phyloP scores from a whole-genome alignment of 2,797 vertebrate genomes.

The Melanotaenia boesemani region DNA sequence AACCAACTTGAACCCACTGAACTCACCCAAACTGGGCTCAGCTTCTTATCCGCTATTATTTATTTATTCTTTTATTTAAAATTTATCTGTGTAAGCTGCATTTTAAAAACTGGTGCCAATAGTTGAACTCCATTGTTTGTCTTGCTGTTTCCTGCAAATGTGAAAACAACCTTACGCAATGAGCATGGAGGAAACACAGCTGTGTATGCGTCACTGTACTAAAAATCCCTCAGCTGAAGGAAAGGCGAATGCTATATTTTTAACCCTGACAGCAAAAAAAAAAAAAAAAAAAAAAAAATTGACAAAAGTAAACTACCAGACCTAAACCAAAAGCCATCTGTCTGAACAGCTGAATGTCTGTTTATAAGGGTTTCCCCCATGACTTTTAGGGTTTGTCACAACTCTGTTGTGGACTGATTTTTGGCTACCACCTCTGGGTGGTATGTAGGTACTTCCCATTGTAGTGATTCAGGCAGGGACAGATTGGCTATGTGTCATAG shows the following conservation, averaged over 20 bases:
- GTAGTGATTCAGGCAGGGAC: background rate
- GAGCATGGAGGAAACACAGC: conserved; percentile 8
- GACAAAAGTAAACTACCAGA: background rate
- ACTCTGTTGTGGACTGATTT: background rate
- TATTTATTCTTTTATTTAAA: background rate
- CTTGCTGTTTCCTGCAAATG: conserved; percentile 15
- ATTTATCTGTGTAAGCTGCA: background rate
- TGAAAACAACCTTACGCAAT: background rate
- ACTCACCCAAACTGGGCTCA: conserved; percentile 31
- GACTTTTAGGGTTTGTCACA: background rate
- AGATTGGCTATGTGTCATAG: no score
- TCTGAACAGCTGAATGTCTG: background rate
- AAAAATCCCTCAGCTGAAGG: conserved; percentile 9
- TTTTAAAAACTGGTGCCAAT: background rate
- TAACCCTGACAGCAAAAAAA: background rate
- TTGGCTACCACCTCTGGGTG: background rate
- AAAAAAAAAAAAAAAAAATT: background rate
- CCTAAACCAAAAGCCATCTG: background rate
- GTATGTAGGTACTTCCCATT: conserved; percentile 15
- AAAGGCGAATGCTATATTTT: background rate
- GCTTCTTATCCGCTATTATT: background rate
- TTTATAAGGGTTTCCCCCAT: background rate
- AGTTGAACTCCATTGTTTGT: conserved; percentile 21
- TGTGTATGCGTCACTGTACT: conserved; percentile 4
- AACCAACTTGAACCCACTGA: conserved; percentile 61